Evolutionary conservation across 2,113 vertebrate species (phyloP).

Genomic region (Nothoprocta perdicaria): DNA sequence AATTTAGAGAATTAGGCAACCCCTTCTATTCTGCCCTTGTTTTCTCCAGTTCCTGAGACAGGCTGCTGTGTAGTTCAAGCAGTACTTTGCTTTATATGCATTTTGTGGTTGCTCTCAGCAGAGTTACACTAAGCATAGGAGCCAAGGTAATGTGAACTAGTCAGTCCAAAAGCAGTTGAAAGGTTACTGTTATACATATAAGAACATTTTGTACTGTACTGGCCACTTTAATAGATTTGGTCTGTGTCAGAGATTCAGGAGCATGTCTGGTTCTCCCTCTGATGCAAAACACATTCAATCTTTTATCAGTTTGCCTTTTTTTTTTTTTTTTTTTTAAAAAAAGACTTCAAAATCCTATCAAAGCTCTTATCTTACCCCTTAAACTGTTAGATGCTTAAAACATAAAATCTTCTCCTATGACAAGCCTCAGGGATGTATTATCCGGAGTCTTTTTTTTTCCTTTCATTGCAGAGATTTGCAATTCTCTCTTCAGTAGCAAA

Average conservation of each 20-base stretch:
- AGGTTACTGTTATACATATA: not conserved
- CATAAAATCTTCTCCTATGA: not conserved
- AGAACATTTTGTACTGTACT: not conserved
- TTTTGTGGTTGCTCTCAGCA: not conserved
- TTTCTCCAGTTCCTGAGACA: not conserved
- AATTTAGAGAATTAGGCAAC: not conserved
- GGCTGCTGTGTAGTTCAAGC: not conserved
- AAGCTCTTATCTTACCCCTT: not conserved
- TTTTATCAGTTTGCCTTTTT: not conserved
- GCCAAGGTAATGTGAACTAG: not conserved
- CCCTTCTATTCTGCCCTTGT: not conserved
- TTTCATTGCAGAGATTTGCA: not conserved
- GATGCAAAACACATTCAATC: not conserved
- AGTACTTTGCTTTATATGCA: not conserved
- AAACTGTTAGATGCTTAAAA: not conserved
- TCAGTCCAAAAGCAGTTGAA: not conserved
- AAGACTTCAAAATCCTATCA: not conserved
- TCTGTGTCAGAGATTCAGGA: not conserved
- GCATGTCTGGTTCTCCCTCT: not conserved
- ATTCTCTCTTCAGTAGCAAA: not conserved
- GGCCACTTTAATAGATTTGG: not conserved
- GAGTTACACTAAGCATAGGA: not conserved
- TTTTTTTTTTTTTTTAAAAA: not conserved
- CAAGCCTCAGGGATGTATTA: not conserved
- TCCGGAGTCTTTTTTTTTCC: not conserved